A percentile compares a stretch with the other conserved stretches of the same genome.
These are phyloP conservation scores for Numenius phaeopus DNA, from an alignment of 2,797 vertebrate species.

Conservation along the genomic window DNA sequence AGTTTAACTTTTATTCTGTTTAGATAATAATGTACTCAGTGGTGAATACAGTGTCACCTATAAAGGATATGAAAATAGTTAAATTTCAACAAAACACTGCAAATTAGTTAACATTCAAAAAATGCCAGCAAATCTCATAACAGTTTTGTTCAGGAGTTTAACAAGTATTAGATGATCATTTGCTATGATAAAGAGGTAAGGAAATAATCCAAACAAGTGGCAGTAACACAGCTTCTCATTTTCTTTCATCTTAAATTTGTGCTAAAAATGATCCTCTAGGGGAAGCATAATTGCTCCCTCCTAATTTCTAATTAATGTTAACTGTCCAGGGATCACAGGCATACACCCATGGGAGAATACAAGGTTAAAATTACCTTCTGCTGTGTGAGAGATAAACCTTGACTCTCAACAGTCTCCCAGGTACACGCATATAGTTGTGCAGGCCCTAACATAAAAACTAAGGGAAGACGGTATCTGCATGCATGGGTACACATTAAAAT, in stretches of 20 bases:
- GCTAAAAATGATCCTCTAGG: neutral
- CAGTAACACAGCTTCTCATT: neutral
- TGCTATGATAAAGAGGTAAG: neutral
- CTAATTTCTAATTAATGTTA: neutral
- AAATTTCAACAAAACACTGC: neutral
- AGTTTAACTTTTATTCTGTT: neutral
- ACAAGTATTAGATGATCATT: neutral
- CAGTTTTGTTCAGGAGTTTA: neutral
- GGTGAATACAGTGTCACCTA: neutral
- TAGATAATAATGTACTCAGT: neutral
- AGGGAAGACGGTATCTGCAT: neutral
- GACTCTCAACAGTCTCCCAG: neutral
- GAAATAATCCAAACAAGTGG: neutral
- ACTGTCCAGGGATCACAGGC: neutral
- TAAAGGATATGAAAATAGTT: neutral
- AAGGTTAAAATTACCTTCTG: neutral
- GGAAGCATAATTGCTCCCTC: neutral
- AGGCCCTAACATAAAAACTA: neutral
- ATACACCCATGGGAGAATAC: neutral
- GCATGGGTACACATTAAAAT: neutral
- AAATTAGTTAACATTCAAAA: neutral
- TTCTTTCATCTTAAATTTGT: neutral
- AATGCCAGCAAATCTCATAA: neutral
- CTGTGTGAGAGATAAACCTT: neutral
- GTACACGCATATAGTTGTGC: neutral